A percentile compares a stretch with the other conserved stretches of the same genome.
Evolutionary conservation across 2,797 vertebrate genomes (phyloP).

Genomic region (Danio tinwini): DNA sequence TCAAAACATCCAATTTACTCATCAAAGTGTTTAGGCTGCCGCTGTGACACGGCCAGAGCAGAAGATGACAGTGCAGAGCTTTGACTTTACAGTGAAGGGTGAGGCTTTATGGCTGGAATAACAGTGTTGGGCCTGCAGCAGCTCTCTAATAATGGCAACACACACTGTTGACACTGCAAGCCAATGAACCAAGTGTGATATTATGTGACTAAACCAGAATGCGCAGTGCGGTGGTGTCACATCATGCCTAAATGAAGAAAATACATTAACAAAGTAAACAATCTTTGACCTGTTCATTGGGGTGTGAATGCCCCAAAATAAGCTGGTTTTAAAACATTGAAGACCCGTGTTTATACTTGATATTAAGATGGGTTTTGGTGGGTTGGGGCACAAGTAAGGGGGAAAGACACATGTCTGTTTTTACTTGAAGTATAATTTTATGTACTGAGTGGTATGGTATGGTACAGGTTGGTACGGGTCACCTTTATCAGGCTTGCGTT

Average conservation of each 20-base stretch:
- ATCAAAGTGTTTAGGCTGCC: constrained; percentile 43
- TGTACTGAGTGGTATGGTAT: too few species aligned
- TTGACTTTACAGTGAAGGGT: constrained; percentile 22
- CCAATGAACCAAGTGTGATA: neutral
- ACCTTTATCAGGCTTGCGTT: too few species aligned
- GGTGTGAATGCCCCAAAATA: neutral
- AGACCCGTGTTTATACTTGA: too few species aligned
- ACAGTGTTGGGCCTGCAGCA: constrained; percentile 8
- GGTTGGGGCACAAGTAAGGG: too few species aligned
- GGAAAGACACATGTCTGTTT: too few species aligned
- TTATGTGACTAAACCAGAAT: constrained; percentile 26
- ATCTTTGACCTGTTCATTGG: constrained; percentile 6
- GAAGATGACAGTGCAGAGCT: constrained; percentile 32
- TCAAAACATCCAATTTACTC: constrained; percentile 52
- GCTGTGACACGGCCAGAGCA: constrained; percentile 22
- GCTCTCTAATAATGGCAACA: constrained; percentile 27
- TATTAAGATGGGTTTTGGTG: too few species aligned
- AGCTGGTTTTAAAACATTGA: neutral
- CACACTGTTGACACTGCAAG: constrained; percentile 15
- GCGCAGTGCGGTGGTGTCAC: neutral
- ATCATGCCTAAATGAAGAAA: constrained; percentile 26
- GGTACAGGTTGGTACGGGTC: too few species aligned
- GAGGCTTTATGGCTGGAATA: constrained; percentile 31
- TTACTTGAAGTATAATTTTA: too few species aligned
- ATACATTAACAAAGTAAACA: neutral